Base-by-base conservation (phyloP, 2,113 vertebrate genomes). In the Bujurquina vittata region DNA sequence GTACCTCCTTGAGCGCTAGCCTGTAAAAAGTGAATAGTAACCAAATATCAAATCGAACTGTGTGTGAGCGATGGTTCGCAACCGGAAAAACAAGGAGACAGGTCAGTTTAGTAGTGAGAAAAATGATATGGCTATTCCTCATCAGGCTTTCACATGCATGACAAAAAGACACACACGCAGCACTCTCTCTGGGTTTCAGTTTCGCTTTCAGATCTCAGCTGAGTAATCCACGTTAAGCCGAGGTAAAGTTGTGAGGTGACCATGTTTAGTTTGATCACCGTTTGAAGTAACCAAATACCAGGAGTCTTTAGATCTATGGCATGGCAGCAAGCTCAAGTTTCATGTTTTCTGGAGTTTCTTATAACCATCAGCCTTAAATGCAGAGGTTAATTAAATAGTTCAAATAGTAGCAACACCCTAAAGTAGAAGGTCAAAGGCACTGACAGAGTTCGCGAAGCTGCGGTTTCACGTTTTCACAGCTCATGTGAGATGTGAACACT, bases 201-300 rank as follows among this genome's bases (percentile, higher is more conserved):
- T 91, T 94, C 63, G 35, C 77, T 94, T 90, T 91, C 84, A 60
- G 5, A 82, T 82, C 56, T 74, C 77, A 65, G 46, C 59, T 52
- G 37, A 83, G 43, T 31, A 69, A 87, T 88, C 54, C 10, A 14
- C 40, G 74, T 84, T 67, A 73, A 67, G 58, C 52, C 75, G 3
- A 83, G 33, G 31, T 22, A 52, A 80, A 35, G 29, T 9, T 23
- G 31, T 4, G 11, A 49, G 33, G 29, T 23, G 73, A 74, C 29
- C 31, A 56, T 40, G 57, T 82, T 87, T 81, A 56, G 18, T 77
- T 62, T 17, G 22, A 18, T 83, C 37, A 54, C 61, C 59, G 20
- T 74, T 75, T 79, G 5, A 75, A 46, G 57, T 56, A 82, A 83
- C 55, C 54, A 61, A 22, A 90, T 81, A 75, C 49, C 12, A 12